Evolutionary conservation across 1,140 invertebrate species (phyloP), one percentile per base, ranked within the genome.

Genomic region (Drosophila cardini): DNA sequence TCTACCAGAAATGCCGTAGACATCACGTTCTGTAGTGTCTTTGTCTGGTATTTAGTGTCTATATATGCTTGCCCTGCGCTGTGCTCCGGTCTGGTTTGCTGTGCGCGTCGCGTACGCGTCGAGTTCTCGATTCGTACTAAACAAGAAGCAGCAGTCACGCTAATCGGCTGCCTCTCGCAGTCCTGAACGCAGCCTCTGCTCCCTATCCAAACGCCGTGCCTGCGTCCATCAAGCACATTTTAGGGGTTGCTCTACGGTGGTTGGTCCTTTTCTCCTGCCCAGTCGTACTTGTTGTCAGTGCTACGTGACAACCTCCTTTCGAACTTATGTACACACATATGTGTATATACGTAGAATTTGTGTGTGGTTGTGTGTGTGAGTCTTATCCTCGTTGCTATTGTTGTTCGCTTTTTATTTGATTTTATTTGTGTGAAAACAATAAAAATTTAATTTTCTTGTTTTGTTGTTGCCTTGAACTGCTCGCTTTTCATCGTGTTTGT

Each of bases 361-460:
- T 79, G 73, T 87, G 81, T 46, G 77, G 71, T 15, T 30, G 11
- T 45, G 2, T 34, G 38, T 11, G 15, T 26, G 18, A 26, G 50
- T 13, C 38, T 43, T 13, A 65, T 76, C 72, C 69, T 70, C 76
- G 64, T 74, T 72, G 64, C 67, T 84, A 82, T 90, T 90, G 86
- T 90, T 90, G 81, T 82, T 26, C 53, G 79, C 80, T 78, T 90
- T 90, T 90, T 91, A 91, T 91, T 91, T 91, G 86, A 82, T 90
- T 90, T 90, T 90, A 85, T 89, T 85, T 91, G 90, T 90, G 82
- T 90, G 82, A 91, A 90, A 91, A 91, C 85, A 91, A 91, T 91
- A 91, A 91, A 91, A 91, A 86, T 87, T 91, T 91, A 91, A 91
- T 91, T 91, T 91, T 91, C 89, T 90, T 91, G 90, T 91, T 91